Evolutionary conservation across 2,113 vertebrate species (phyloP).

Genomic region (Mixornis gularis): DNA sequence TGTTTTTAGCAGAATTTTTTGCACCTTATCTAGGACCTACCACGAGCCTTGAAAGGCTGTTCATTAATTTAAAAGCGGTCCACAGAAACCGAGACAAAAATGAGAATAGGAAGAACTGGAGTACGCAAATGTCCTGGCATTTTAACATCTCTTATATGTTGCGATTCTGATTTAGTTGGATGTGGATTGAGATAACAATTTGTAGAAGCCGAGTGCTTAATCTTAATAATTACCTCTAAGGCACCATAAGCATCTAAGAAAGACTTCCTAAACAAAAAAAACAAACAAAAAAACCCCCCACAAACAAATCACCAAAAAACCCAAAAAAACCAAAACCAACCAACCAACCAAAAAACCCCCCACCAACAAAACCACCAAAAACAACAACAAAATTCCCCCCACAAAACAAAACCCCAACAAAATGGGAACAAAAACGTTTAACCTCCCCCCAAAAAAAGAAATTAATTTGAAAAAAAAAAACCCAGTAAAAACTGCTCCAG

Average conservation of each 20-base stretch:
- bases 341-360: not conserved
- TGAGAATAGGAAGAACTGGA: not conserved
- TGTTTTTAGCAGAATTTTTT: not conserved
- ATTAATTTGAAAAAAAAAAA: not conserved
- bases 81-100: not conserved
- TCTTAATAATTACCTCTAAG: not conserved
- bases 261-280: not conserved
- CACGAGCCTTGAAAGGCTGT: not conserved
- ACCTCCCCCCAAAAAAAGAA: not conserved
- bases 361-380: not conserved
- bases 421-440: accelerated
- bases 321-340: too few relatives aligned
- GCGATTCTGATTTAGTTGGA: not conserved
- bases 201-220: not conserved
- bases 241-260: not conserved
- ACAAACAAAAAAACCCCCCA: too few relatives aligned
- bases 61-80: not conserved
- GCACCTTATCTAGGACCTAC: not conserved
- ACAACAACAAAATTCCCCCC: too few relatives aligned
- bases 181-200: not conserved
- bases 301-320: not conserved
- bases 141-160: not conserved
- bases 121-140: not conserved
- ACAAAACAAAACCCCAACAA: not conserved
- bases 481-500: not conserved